Evolutionary conservation across 30 jellyfish, hydroid and myxozoan genomes (phyloP).

Genomic region (Turritopsis dohrnii): DNA sequence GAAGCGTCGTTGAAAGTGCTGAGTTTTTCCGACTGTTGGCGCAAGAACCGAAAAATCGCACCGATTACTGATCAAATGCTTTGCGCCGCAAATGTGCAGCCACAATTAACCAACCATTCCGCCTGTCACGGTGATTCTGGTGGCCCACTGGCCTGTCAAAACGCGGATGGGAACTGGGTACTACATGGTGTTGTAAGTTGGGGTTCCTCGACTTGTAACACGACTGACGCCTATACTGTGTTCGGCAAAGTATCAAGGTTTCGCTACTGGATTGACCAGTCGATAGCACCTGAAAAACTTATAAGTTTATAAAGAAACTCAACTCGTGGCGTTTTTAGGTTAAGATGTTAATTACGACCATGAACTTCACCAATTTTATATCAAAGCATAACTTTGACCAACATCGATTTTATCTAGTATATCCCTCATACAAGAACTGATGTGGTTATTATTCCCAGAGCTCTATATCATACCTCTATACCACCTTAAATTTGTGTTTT

Average conservation of each 20-base stretch:
- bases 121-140: constrained; percentile 90
- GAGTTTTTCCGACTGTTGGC: constrained; percentile 29
- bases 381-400: no score
- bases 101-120: constrained; percentile 28
- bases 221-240: constrained; percentile 57
- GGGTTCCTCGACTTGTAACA: constrained; percentile 69
- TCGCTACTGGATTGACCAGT: constrained; percentile 49
- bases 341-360: no score
- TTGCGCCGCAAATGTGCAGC: constrained; percentile 39
- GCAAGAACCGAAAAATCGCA: not conserved
- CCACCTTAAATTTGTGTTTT: no score
- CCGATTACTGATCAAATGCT: constrained; percentile 34
- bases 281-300: not conserved
- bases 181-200: constrained; percentile 83
- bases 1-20: constrained; percentile 43
- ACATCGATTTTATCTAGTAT: no score
- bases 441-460: no score
- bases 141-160: constrained; percentile 73
- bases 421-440: no score
- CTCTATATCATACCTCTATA: no score
- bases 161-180: constrained; percentile 70
- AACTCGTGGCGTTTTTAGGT: no score
- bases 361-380: no score
- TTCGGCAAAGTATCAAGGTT: constrained; percentile 55
- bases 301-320: not conserved